Conservation (phyloP, 1,140 invertebrate genomes). For the Piezodorus guildinii region DNA sequence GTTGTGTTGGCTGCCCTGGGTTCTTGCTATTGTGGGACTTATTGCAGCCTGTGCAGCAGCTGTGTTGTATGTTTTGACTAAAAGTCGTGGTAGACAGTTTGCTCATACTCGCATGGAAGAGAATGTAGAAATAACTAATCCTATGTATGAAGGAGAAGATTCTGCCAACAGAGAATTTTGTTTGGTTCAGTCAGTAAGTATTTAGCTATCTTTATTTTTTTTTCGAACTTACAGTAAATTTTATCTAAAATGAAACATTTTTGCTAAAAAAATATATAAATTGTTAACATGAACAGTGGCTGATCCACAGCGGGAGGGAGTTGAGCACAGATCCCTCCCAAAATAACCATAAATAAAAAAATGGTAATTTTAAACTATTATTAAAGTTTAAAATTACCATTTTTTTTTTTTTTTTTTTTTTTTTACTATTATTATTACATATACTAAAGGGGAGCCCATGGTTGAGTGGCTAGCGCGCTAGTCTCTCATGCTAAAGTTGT, state of each 20-base stretch:
- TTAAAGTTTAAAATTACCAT: not conserved
- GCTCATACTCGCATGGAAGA: conserved; percentile 66
- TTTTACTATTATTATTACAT: no score
- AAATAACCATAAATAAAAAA: no score
- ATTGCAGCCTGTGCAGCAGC: no score
- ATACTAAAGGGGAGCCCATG: no score
- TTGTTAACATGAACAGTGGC: not conserved
- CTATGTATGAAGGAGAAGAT: conserved; percentile 63
- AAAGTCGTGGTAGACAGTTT: conserved; percentile 44
- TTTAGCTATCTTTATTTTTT: not conserved
- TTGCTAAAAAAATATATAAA: not conserved
- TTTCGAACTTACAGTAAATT: not conserved
- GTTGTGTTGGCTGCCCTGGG: not conserved
- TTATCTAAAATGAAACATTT: not conserved
- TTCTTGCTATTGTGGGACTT: not conserved
- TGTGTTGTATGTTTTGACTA: no score
- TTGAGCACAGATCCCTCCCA: no score
- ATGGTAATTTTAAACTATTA: no score
- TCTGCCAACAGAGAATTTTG: conserved; percentile 41
- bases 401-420: not conserved
- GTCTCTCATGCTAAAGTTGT: no score
- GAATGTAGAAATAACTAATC: conserved; percentile 71
- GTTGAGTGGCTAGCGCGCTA: no score
- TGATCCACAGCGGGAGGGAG: no score
- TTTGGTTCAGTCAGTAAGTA: conserved; percentile 2